A percentile compares a stretch with the other conserved stretches of the same genome.
These are phyloP conservation scores for Iguana delicatissima DNA, from an alignment of 2,797 vertebrate genomes.

Conservation along the genomic window DNA sequence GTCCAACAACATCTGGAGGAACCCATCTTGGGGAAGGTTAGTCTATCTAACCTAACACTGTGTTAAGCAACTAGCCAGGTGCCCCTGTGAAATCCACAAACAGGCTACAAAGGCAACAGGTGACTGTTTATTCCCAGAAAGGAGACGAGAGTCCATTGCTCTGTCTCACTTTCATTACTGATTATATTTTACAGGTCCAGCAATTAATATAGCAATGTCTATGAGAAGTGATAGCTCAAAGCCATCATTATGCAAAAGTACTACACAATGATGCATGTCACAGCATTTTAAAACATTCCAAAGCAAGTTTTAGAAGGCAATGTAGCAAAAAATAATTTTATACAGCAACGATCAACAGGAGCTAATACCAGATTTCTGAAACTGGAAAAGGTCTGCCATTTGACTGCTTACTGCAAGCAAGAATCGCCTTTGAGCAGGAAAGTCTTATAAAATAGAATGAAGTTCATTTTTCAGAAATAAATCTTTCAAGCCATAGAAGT, in stretches of 20 bases:
- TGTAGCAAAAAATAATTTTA: not conserved
- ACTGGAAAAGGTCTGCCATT: not conserved
- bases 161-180: not conserved
- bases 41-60: not conserved
- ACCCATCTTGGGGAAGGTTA: not conserved
- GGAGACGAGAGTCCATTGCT: not conserved
- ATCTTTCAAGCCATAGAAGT: not conserved
- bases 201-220: not conserved
- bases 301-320: conserved; percentile 10
- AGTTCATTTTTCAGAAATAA: not conserved
- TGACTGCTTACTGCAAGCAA: not conserved
- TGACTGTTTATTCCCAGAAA: not conserved
- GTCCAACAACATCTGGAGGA: not conserved
- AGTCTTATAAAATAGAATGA: not conserved
- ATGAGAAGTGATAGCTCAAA: not conserved
- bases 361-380: not conserved
- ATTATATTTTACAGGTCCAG: not conserved
- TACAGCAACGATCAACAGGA: not conserved
- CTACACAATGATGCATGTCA: not conserved
- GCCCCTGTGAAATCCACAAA: not conserved
- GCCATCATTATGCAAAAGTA: not conserved
- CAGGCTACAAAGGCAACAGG: not conserved
- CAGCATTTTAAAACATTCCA: not conserved
- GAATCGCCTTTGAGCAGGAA: not conserved
- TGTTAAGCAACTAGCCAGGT: not conserved